Evolutionary conservation across 2,113 vertebrate genomes (phyloP), one percentile per base, ranked within the genome.

Genomic region (Laticauda colubrina): DNA sequence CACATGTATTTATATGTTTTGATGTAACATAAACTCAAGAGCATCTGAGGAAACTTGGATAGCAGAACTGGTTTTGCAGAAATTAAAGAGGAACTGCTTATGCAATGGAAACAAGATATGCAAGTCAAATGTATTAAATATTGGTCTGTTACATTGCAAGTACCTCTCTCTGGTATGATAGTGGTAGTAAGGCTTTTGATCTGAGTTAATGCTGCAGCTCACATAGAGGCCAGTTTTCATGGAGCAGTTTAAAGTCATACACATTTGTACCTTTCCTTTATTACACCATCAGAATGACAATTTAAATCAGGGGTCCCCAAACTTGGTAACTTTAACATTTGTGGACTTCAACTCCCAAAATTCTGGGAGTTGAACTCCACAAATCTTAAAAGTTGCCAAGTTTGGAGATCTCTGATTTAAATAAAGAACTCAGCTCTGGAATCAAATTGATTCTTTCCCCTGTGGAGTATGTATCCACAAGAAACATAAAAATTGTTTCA

Each of bases 41-140:
- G 6, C 21, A 0, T 29, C 88, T 75, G 56, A 91, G 14, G 90
- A 55, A 69, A 81, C 12, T 9, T 29, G 56, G 48, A 21, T 85
- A 4, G 26, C 3, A 85, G 11, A 94, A 26, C 39, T 92, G 93
- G 56, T 29, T 10, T 5, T 90, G 88, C 69, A 81, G 86, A 7
- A 0, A 51, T 0, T 34, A 51, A 55, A 53, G 64, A 93, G 8
- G 89, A 96, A 86, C 26, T 88, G 89, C 56, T 93, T 21, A 0
- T 75, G 43, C 88, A 59, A 1, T 91, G 89, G 92, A 90, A 93
- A 93, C 85, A 85, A 88, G 88, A 75, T 91, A 5, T 9, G n/a
- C 29, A 43, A 34, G 0, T 3, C 45, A 45, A 45, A 45, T 5
- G 45, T 45, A 45, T 45, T 45, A 5, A 45, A 45, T 45, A 5